Evolutionary conservation across 2,113 vertebrate genomes (phyloP).

Genomic region (Microtus montanus): DNA sequence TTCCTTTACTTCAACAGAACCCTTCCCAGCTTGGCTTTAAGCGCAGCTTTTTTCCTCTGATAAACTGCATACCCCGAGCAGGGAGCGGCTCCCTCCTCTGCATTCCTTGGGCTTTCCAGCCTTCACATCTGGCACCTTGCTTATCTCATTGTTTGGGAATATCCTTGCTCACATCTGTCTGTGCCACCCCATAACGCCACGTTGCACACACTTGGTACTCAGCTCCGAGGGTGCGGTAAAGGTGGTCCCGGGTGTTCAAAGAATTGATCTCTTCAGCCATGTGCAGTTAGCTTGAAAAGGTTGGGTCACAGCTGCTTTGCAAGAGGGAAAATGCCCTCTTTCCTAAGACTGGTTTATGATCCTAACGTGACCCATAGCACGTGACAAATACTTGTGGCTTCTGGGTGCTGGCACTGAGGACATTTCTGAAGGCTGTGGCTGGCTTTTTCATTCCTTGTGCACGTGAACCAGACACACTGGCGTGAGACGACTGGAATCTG

Average conservation of each 20-base stretch:
- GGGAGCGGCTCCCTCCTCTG: not conserved
- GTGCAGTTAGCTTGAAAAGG: not conserved
- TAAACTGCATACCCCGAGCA: not conserved
- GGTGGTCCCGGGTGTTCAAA: not conserved
- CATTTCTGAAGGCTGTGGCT: not conserved
- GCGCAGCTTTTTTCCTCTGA: not conserved
- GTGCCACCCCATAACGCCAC: not conserved
- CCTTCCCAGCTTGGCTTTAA: not conserved
- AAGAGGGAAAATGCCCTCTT: not conserved
- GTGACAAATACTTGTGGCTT: not conserved
- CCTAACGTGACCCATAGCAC: not conserved
- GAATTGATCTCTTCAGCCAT: not conserved
- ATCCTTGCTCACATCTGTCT: not conserved
- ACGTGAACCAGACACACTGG: not conserved
- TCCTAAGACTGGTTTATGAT: not conserved
- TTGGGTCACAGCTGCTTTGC: not conserved
- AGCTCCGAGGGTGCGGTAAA: fast-evolving
- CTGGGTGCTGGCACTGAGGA: not conserved
- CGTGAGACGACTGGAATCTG: not conserved
- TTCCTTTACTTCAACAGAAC: not conserved
- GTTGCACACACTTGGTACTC: fast-evolving
- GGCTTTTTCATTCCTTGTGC: not conserved
- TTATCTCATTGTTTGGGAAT: not conserved
- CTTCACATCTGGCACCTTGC: not conserved
- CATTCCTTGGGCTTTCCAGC: not conserved